Base-by-base conservation (phyloP, 1,140 invertebrate species). In the Drosophila insularis region DNA sequence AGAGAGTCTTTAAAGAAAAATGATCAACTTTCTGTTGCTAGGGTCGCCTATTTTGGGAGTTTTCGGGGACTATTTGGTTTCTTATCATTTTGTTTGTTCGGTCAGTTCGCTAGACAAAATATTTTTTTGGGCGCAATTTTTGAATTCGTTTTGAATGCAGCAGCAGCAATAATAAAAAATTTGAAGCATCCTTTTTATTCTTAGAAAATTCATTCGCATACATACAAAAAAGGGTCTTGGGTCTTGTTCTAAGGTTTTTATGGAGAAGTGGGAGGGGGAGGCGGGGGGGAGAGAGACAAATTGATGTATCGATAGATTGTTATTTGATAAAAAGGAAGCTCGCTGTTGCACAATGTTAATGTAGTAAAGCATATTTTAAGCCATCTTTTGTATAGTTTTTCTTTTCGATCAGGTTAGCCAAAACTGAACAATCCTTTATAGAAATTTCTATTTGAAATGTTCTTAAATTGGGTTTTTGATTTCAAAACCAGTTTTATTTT, bases 351-450 rank as follows among this genome's bases (percentile, higher is more conserved):
- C 39, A 43, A 54, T 70, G 71, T 89, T 74, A 91, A 91, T 91
- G 90, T 91, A 91, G 90, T 91, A 91, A 91, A 91, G 90, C 90
- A 91, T 91, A 91, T 91, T 91, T 91, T 91, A 91, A 91, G 90
- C 90, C 90, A 91, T 91, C 90, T 91, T 91, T 80, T 86, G 87
- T 86, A 89, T 75, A 89, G 84, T 71, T 53, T 54, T 37, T 74
- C 39, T 50, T 62, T 81, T 50, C 23, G 63, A 67, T 37, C 35
- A 13, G 11, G 35, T 63, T 73, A 64, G 62, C 27, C 62, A 61
- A 61, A 61, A 61, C 8, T 21, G 43, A 46, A 46, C 17, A 43
- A 43, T 43, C 40, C 17, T 3, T 50, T 50, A 8, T 21, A 11
- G 17, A 50, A 50, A 50, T 21, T 50, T 50, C 43, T 8, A 46